Base-by-base conservation (phyloP, 2,797 vertebrate genomes). In the Neosalanx taihuensis region DNA sequence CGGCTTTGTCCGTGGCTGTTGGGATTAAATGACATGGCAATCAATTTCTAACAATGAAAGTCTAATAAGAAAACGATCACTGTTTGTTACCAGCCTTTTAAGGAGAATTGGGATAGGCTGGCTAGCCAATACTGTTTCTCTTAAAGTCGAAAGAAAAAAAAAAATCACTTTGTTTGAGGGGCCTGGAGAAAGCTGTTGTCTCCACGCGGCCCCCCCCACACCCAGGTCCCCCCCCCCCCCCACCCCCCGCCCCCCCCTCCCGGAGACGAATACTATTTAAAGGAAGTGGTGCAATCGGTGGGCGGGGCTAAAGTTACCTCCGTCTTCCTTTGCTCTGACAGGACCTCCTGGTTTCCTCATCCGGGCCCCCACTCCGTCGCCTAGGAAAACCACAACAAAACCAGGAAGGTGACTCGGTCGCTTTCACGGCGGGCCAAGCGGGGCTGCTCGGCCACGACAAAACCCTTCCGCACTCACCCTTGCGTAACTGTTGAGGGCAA, bases 301-400 rank as follows among this genome's bases (percentile, higher is more conserved):
- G 76, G 35, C 66, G 73, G 37, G 37, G 3, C 12, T 41, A 41
- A 12, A 41, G 37, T 90, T 92, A 94, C 97, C 96, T 98, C 95
- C 3, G 95, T 95, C 94, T 99, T 99, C 83, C 97, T 94, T 99
- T 99, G 92, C 97, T 99, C 90, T 97, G 97, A 94, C 97, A 99
- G 87, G 97, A 98, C 90, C 94, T 93, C 90, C 94, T 95, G 66
- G 96, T 98, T 79, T 98, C 96, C 87, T 98, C 96, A 23, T 94
- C 96, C 85, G 97, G 96, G 81, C 94, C 93, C 93, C 97, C 97
- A 99, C 83, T 97, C 95, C 17, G 96, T 96, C 74, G 92, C 95
- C 97, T 99, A 86, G 87, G 90, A 92, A 92, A 91, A 94, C 87
- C 77, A 86, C 87, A 86, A 89, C 71, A 86, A 76, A 82, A 62